A percentile compares a stretch with the other conserved stretches of the same genome.
Evolutionary conservation across 2,888 invertebrate genomes (phyloP).

Genomic region (Raillietiella orientalis): DNA sequence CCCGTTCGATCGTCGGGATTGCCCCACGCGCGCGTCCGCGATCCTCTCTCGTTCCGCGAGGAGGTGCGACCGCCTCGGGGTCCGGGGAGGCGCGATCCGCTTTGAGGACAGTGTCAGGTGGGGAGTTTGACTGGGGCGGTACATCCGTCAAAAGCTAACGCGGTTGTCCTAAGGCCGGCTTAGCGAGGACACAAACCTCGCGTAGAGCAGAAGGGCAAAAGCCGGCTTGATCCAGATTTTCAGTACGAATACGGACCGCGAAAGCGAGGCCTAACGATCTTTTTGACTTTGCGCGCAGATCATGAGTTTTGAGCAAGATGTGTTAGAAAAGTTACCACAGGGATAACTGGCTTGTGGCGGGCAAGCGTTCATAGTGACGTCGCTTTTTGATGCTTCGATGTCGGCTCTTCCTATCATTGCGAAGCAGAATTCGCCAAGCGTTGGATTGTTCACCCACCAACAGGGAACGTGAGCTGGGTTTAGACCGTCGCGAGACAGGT

Average conservation of each 20-base stretch:
- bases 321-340: slow-evolving; percentile 18
- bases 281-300: too few relatives aligned
- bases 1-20: too few relatives aligned
- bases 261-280: slow-evolving; percentile 15
- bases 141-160: slow-evolving; percentile 29
- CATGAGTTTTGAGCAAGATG: slow-evolving; percentile 13
- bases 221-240: slow-evolving; percentile 29
- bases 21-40: too few relatives aligned
- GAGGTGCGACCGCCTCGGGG: too few relatives aligned
- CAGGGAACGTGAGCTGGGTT: slow-evolving; percentile 29
- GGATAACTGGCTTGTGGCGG: slow-evolving; percentile 17
- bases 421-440: slow-evolving; percentile 34
- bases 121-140: slow-evolving; percentile 31
- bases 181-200: slow-evolving; percentile 32
- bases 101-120: slow-evolving; percentile 24
- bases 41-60: too few relatives aligned
- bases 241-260: slow-evolving; percentile 24
- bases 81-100: slow-evolving; percentile 20
- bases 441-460: slow-evolving; percentile 34
- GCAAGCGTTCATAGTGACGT: slow-evolving; percentile 28
- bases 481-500: slow-evolving; percentile 28
- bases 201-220: slow-evolving; percentile 33
- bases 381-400: slow-evolving; percentile 34
- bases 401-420: slow-evolving; percentile 40
- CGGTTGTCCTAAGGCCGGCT: slow-evolving; percentile 27